Evolutionary conservation across 2,797 vertebrate genomes (phyloP).

Genomic region (Melanotaenia pygmaea): DNA sequence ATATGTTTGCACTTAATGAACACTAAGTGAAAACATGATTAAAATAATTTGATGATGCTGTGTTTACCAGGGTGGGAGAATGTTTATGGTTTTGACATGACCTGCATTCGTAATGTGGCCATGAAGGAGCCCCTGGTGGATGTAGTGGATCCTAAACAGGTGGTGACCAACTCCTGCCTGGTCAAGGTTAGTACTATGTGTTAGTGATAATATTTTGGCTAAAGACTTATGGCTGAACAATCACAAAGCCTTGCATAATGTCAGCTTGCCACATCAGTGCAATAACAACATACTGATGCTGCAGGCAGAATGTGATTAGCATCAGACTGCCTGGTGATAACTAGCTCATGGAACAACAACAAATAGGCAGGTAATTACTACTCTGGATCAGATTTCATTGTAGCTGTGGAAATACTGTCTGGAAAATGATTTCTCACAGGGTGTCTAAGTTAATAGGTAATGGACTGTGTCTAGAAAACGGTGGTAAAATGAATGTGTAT

Average conservation of each 20-base stretch:
- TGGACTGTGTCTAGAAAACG: no score
- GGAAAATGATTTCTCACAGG: not conserved
- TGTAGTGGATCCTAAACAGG: constrained; percentile 96
- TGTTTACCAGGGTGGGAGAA: constrained; percentile 95
- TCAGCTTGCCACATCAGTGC: not conserved
- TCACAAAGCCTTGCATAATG: not conserved
- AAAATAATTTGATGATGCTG: constrained; percentile 4
- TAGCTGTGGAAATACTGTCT: not conserved
- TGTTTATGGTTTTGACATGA: constrained; percentile 99
- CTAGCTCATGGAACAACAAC: not conserved
- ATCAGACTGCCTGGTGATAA: not conserved
- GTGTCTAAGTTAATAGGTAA: no score
- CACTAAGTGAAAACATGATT: not conserved
- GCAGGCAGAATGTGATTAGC: not conserved
- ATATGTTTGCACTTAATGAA: constrained; percentile 8
- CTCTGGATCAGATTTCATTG: not conserved
- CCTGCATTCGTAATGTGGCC: constrained; percentile 96
- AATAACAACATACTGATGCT: not conserved
- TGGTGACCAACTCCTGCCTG: constrained; percentile 97
- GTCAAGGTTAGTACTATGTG: constrained; percentile 89
- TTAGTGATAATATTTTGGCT: not conserved
- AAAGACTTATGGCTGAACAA: not conserved
- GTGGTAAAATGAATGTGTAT: not conserved
- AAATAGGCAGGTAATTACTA: not conserved
- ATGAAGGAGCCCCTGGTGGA: constrained; percentile 98